Conservation (phyloP, 2,888 invertebrate genomes). For the Pristionchus entomophagus region DNA sequence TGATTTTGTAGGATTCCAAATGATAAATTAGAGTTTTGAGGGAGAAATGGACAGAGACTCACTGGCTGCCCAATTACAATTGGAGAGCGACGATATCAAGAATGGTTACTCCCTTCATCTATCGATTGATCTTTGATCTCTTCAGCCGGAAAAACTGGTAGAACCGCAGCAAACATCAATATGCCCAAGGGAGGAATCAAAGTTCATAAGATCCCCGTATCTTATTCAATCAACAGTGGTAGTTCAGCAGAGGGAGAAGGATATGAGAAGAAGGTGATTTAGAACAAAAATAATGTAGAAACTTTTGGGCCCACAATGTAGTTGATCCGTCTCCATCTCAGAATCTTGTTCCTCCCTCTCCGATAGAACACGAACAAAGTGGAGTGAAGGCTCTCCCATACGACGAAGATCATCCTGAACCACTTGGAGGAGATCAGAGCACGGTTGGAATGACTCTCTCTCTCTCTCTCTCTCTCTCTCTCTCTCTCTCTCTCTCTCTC, state of each 20-base stretch:
- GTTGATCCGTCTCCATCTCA: neutral
- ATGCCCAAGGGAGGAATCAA: conserved; percentile 20
- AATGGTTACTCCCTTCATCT: neutral
- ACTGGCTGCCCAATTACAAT: neutral
- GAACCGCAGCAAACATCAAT: neutral
- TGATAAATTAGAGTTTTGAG: neutral
- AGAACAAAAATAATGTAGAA: too few species aligned
- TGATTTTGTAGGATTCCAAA: neutral
- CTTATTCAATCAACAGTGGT: conserved; percentile 1
- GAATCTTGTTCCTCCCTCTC: conserved; percentile 46
- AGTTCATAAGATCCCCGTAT: conserved; percentile 27
- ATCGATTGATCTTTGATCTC: neutral
- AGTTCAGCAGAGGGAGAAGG: conserved; percentile 28
- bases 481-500: neutral
- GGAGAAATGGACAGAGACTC: neutral
- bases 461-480: neutral
- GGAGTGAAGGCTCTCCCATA: neutral
- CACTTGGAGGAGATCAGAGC: conserved; percentile 5
- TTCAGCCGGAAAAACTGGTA: conserved; percentile 3
- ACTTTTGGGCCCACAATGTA: too few species aligned
- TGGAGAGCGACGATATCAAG: conserved; percentile 24
- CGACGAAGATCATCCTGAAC: conserved; percentile 34
- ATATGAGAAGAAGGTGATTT: conserved; percentile 41
- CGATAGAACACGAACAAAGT: conserved; percentile 1
- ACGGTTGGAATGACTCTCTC: neutral